Evolutionary conservation across 2,113 vertebrate genomes (phyloP).

Genomic region (Cacatua alba): DNA sequence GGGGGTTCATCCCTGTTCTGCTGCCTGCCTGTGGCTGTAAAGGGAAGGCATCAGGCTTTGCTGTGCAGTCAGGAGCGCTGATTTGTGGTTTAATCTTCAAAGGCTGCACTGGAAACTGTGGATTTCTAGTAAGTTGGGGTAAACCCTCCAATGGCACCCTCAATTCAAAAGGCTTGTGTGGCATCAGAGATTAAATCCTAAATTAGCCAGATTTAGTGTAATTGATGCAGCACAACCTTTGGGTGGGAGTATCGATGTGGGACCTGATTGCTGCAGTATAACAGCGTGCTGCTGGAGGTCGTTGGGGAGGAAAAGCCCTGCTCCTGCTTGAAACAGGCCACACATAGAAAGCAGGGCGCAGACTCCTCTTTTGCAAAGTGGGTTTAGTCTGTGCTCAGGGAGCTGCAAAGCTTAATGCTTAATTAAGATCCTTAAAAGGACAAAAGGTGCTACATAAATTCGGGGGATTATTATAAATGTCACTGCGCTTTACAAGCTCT

Average conservation of each 20-base stretch:
- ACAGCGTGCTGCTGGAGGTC: accelerated
- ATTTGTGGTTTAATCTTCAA: background rate
- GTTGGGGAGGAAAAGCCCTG: background rate
- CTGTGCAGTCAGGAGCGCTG: background rate
- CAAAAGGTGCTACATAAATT: slow-evolving; percentile 62
- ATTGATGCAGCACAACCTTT: background rate
- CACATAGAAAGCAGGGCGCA: background rate
- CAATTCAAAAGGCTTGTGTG: background rate
- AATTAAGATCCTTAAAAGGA: slow-evolving; percentile 69
- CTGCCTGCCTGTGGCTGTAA: background rate
- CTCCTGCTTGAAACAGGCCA: background rate
- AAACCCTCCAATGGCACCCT: background rate
- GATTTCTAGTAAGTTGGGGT: background rate
- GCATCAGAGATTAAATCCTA: background rate
- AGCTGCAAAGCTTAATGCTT: slow-evolving; percentile 52
- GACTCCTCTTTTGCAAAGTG: background rate
- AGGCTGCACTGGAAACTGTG: background rate
- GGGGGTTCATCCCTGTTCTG: background rate
- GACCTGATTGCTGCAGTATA: background rate
- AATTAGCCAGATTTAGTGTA: background rate
- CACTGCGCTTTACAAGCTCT: slow-evolving; percentile 54
- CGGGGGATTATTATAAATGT: slow-evolving; percentile 65
- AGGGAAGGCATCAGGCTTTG: accelerated
- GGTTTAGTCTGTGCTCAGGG: slow-evolving; percentile 10
- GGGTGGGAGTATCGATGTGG: accelerated